Evolutionary conservation across 2,113 vertebrate species (phyloP), one percentile per base, ranked within the genome.

Genomic region (Narcine bancroftii): DNA sequence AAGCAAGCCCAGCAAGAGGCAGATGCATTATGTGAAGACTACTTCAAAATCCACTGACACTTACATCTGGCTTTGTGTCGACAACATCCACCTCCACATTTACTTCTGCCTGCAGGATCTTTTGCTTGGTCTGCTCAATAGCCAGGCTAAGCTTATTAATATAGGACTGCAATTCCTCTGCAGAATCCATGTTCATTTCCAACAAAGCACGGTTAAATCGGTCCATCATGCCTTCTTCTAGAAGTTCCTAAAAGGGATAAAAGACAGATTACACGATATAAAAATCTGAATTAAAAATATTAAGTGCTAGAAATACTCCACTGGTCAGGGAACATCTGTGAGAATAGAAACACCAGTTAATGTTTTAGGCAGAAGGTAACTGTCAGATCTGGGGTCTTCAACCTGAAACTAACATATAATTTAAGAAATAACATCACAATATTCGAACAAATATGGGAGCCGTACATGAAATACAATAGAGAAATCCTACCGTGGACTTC

Each of bases 131-230:
- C 93, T 98, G 98, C 92, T 99, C 98, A 93, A 99, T 95, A 0
- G 97, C 97, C 6, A 96, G 76, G 92, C 96, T 97, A 93, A 99
- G 96, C 92, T 99, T 99, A 93, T 96, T 96, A 94, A 99, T 98
- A 93, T 99, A 99, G 1, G 98, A 99, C 95, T 98, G 99, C 66
- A 99, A 96, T 92, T 99, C 99, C 92, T 99, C 98, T 0, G 98
- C 97, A 3, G 98, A 99, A 96, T 99, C 98, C 98, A 99, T 99
- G 95, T 99, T 99, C 92, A 99, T 96, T 94, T 99, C 97, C 89
- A 98, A 94, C 94, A 99, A 96, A 60, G 96, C 97, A 95, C 97
- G 98, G 93, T 98, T 98, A 93, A 99, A 99, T 42, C 97, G 98
- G 93, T 97, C 97, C 94, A 96, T 95, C 19, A 97, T 96, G 60